Conservation (phyloP, 2,797 vertebrate genomes). For the Taenioides sp. region DNA sequence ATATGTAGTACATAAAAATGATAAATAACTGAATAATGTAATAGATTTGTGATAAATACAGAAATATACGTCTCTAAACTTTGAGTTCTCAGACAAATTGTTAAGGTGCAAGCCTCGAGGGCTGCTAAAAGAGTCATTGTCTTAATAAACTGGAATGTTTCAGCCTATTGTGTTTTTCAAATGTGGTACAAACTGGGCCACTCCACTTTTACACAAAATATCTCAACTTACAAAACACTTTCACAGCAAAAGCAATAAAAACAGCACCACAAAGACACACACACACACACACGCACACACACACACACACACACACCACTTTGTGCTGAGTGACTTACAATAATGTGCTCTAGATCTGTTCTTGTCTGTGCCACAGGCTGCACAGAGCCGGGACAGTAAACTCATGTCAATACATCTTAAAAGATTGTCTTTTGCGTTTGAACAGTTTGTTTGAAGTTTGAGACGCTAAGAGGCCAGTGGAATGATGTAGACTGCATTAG, state of each 20-base stretch:
- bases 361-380: conserved; percentile 65
- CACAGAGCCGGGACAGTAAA: conserved; percentile 68
- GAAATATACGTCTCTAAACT: conserved; percentile 68
- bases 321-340: conserved; percentile 73
- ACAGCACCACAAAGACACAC: conserved; percentile 31
- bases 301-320: conserved; percentile 31
- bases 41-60: conserved; percentile 64
- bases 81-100: conserved; percentile 47
- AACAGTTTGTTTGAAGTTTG: conserved; percentile 61
- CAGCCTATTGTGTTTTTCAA: conserved; percentile 60
- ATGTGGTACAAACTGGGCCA: conserved; percentile 70
- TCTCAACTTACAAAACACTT: conserved; percentile 50
- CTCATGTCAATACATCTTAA: conserved; percentile 71
- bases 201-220: conserved; percentile 60
- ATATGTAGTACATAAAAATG: conserved; percentile 18
- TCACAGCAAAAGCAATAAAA: conserved; percentile 26
- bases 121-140: conserved; percentile 60
- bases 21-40: conserved; percentile 42
- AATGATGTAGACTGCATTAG: conserved; percentile 24
- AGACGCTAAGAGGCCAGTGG: conserved; percentile 37
- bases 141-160: conserved; percentile 71
- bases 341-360: conserved; percentile 72
- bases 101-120: conserved; percentile 63
- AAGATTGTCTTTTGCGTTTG: conserved; percentile 79
- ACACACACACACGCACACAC: conserved; percentile 31